These are phyloP conservation scores for Cladopsammia gracilis DNA, from an alignment of 64 coral and sea anemone species.

Conservation along the genomic window DNA sequence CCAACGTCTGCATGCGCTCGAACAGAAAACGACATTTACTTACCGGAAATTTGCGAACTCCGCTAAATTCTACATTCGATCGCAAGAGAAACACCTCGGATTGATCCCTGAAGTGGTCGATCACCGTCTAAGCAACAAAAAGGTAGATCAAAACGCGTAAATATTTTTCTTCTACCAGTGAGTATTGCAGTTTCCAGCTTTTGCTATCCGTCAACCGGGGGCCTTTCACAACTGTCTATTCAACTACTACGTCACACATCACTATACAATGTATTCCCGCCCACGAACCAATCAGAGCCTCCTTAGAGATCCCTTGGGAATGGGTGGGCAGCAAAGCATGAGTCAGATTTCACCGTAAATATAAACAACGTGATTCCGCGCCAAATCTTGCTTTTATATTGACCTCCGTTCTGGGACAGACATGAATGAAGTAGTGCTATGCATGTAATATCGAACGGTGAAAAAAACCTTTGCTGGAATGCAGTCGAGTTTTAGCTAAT, in stretches of 20 bases:
- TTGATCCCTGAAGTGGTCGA: background rate
- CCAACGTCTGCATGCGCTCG: conserved; percentile 38
- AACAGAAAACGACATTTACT: conserved; percentile 44
- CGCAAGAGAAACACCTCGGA: conserved; percentile 27
- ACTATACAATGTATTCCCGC: conserved; percentile 32
- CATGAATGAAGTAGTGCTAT: background rate
- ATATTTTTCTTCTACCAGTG: background rate
- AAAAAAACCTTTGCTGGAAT: conserved; percentile 5
- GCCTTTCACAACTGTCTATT: conserved; percentile 55
- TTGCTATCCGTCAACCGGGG: conserved; percentile 47
- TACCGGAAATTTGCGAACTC: conserved; percentile 35
- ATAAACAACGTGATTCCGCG: conserved; percentile 60
- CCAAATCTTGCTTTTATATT: conserved; percentile 11
- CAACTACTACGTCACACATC: conserved; percentile 56
- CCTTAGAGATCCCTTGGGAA: conserved; percentile 56
- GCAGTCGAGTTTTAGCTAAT: background rate
- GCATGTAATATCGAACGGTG: background rate
- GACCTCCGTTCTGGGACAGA: conserved; percentile 4
- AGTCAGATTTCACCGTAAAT: conserved; percentile 55
- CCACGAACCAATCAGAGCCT: conserved; percentile 29
- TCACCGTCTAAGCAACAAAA: conserved; percentile 24
- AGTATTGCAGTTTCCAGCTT: conserved; percentile 60
- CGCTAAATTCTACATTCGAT: conserved; percentile 46
- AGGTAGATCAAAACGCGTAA: background rate
- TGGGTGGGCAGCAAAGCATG: conserved; percentile 46